These are phyloP conservation scores for Mormyrus iriodes DNA, from an alignment of 2,113 vertebrate genomes.

Conservation along the genomic window DNA sequence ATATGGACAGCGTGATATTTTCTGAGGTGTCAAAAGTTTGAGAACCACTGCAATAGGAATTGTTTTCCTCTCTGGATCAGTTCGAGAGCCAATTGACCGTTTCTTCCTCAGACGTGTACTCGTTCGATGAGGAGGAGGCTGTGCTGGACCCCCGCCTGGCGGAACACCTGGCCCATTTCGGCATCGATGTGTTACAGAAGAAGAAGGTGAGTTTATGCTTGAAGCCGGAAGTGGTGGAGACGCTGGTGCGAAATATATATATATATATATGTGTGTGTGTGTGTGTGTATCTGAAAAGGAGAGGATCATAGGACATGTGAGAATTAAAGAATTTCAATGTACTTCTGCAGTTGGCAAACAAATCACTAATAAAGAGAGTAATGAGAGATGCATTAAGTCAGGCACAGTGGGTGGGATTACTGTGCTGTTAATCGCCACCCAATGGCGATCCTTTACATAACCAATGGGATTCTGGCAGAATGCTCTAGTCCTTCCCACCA, in stretches of 20 bases:
- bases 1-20: no score
- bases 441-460: no score
- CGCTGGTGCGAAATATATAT: no score
- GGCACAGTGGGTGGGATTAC: not conserved
- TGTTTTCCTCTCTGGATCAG: not conserved
- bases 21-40: not conserved
- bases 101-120: conserved; percentile 81
- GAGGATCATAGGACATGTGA: no score
- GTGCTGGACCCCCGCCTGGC: conserved; percentile 88
- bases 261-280: not conserved
- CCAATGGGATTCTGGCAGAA: not conserved
- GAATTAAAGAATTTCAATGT: not conserved
- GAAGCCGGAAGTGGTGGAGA: not conserved
- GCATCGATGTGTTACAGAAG: conserved; percentile 95
- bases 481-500: not conserved
- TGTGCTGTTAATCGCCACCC: not conserved
- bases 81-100: not conserved
- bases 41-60: not conserved
- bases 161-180: conserved; percentile 91
- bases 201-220: conserved; percentile 67
- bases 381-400: not conserved
- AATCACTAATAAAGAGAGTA: not conserved
- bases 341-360: not conserved
- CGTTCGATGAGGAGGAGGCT: conserved; percentile 94
- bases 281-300: no score